Percentiles rank a stretch among this genome's conserved stretches.
Conservation (phyloP, 2,888 invertebrate genomes). For the Diachrysia chrysitis region DNA sequence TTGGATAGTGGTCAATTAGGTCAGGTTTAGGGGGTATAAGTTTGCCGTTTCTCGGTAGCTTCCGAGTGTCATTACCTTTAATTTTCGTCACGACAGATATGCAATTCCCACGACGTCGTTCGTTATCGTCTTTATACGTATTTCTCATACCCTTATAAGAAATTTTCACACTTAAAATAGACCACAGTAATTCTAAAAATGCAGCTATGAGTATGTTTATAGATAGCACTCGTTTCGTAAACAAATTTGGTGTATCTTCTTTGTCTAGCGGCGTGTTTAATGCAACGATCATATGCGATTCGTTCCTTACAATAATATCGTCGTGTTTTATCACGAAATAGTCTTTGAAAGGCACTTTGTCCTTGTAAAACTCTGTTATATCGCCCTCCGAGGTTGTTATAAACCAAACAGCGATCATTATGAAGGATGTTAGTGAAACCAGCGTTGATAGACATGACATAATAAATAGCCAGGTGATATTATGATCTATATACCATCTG, state of each 20-base stretch:
- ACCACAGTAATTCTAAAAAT: slow-evolving; percentile 90
- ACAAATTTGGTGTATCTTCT: slow-evolving; percentile 70
- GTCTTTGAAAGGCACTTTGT: slow-evolving; percentile 80
- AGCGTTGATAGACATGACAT: slow-evolving; percentile 88
- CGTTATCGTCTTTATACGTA: slow-evolving; percentile 88
- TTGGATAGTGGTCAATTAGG: slow-evolving; percentile 88
- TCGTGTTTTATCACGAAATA: slow-evolving; percentile 77
- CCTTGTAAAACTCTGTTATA: slow-evolving; percentile 80
- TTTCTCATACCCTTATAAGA: slow-evolving; percentile 90
- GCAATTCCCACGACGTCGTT: slow-evolving; percentile 83
- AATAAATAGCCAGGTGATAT: slow-evolving; percentile 90
- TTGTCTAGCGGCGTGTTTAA: slow-evolving; percentile 65
- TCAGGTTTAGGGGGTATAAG: slow-evolving; percentile 85
- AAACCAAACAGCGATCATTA: slow-evolving; percentile 82
- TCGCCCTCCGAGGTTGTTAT: slow-evolving; percentile 77
- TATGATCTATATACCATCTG: slow-evolving; percentile 91
- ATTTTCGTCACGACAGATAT: slow-evolving; percentile 88
- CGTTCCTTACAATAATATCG: slow-evolving; percentile 76
- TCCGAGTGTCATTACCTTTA: slow-evolving; percentile 86
- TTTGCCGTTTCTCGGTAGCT: slow-evolving; percentile 79
- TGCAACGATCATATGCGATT: slow-evolving; percentile 79
- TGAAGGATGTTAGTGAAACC: slow-evolving; percentile 81
- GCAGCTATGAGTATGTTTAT: slow-evolving; percentile 90
- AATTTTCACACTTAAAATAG: slow-evolving; percentile 89
- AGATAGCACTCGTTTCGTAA: slow-evolving; percentile 85